A percentile compares a stretch with the other conserved stretches of the same genome.
These are phyloP conservation scores for Chloroceryle inda DNA, from an alignment of 2,797 vertebrate species.

Conservation along the genomic window DNA sequence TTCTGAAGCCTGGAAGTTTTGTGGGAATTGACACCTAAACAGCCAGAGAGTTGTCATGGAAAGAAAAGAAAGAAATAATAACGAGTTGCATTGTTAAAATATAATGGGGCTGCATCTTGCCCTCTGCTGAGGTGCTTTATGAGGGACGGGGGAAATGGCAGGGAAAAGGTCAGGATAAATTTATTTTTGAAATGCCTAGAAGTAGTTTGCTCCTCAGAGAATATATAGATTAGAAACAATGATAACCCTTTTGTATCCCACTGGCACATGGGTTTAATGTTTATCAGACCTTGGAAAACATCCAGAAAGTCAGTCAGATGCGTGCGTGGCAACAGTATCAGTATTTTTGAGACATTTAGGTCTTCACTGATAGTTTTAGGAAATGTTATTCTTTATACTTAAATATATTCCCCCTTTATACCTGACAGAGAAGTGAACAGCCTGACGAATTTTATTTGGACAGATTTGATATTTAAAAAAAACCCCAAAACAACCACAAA, in stretches of 20 bases:
- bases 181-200: conserved; percentile 26
- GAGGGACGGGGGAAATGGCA: conserved; percentile 25
- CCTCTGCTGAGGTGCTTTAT: conserved; percentile 54
- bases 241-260: neutral
- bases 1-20: neutral
- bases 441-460: neutral
- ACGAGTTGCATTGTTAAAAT: conserved; percentile 52
- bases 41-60: conserved; percentile 16
- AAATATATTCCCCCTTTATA: neutral
- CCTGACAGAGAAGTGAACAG: neutral
- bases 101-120: conserved; percentile 47
- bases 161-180: conserved; percentile 52
- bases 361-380: neutral
- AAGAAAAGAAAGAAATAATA: conserved; percentile 60
- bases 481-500: too few species aligned
- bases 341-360: neutral
- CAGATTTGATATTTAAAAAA: neutral
- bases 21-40: conserved; percentile 32
- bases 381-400: neutral
- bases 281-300: neutral
- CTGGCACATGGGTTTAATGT: neutral
- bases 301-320: neutral
- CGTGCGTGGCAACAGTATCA: neutral
- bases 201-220: neutral
- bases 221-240: neutral